Conservation (phyloP, 1,140 invertebrate genomes). For the Megalonaias nervosa region DNA sequence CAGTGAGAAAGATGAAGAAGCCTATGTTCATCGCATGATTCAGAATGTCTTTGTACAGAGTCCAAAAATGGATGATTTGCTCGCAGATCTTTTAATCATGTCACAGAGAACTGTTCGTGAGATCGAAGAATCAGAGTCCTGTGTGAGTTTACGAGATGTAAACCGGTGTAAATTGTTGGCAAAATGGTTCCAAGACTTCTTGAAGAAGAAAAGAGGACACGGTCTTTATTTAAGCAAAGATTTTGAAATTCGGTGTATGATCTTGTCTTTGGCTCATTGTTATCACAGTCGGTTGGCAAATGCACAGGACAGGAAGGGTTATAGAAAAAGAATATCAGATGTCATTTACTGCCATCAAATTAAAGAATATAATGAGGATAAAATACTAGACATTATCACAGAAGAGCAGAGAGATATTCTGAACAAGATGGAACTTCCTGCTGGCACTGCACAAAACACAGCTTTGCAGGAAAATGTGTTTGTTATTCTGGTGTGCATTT, state of each 20-base stretch:
- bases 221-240: not conserved
- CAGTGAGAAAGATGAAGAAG: conserved; percentile 42
- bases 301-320: conserved; percentile 25
- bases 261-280: conserved; percentile 51
- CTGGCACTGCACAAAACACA: conserved; percentile 43
- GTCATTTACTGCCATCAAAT: conserved; percentile 26
- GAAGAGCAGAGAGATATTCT: conserved; percentile 32
- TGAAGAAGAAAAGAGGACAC: conserved; percentile 19
- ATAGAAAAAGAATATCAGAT: conserved; percentile 26
- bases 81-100: conserved; percentile 24
- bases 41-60: conserved; percentile 15
- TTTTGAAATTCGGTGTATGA: conserved; percentile 1
- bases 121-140: conserved; percentile 28
- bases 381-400: conserved; percentile 22
- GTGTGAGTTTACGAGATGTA: conserved; percentile 57
- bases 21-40: conserved; percentile 47
- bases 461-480: conserved; percentile 62
- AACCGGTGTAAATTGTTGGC: conserved; percentile 42
- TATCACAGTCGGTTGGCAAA: conserved; percentile 48
- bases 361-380: not conserved
- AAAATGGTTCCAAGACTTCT: conserved; percentile 41
- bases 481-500: conserved; percentile 60
- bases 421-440: conserved; percentile 35
- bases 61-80: not conserved
- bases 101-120: conserved; percentile 46